A percentile compares a stretch with the other conserved stretches of the same genome.
These are phyloP conservation scores for Styela plicata DNA, from an alignment of 23 tunicate genomes.

Conservation along the genomic window DNA sequence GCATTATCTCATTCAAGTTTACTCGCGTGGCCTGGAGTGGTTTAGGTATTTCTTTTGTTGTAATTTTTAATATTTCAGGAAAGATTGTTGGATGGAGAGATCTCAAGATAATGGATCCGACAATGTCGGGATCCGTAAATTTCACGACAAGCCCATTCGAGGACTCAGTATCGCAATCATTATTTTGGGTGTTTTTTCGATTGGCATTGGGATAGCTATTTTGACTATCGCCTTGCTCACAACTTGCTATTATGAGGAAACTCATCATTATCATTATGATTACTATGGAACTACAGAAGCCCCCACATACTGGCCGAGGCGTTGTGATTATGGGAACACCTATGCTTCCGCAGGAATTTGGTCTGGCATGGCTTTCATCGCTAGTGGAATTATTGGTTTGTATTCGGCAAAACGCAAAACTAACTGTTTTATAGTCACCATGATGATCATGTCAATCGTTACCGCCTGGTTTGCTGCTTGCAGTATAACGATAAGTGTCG, in stretches of 20 bases:
- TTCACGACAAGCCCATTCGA: background rate
- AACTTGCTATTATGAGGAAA: background rate
- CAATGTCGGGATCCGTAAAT: background rate
- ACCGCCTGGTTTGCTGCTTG: conserved; percentile 1
- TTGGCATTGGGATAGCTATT: background rate
- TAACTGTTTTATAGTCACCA: conserved; percentile 4
- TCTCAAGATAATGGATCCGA: too few species aligned
- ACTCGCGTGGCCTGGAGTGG: too few species aligned
- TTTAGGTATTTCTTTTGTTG: too few species aligned
- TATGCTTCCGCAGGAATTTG: conserved; percentile 2
- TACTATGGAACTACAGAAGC: too few species aligned
- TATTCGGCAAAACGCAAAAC: conserved; percentile 7
- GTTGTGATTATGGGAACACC: background rate
- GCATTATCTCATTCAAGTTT: too few species aligned
- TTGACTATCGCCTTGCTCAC: background rate
- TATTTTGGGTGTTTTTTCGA: background rate
- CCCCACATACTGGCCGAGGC: too few species aligned
- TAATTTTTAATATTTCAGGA: too few species aligned
- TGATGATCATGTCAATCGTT: conserved; percentile 17
- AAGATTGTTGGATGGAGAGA: too few species aligned
- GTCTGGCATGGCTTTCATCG: conserved; percentile 4
- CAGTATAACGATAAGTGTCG: conserved; percentile 8
- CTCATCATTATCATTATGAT: too few species aligned
- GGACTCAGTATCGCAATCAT: background rate
- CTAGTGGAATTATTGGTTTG: conserved; percentile 14